These are phyloP conservation scores for Dryobotodes eremita DNA, from an alignment of 2,888 invertebrate species.

Conservation along the genomic window DNA sequence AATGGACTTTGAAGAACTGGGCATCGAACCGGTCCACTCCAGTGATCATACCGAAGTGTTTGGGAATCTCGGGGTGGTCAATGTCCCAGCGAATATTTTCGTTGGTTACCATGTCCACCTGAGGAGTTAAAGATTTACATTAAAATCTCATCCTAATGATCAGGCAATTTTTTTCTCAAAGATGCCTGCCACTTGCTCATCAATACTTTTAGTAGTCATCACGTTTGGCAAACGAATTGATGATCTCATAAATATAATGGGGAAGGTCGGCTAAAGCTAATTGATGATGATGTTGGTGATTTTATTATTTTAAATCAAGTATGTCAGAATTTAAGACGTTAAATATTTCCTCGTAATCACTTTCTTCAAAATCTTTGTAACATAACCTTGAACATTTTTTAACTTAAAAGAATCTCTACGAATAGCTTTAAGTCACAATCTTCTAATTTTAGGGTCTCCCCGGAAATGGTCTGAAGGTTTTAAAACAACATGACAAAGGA, in stretches of 20 bases:
- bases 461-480: no score
- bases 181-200: not conserved
- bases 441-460: not conserved
- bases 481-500: not conserved
- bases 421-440: not conserved
- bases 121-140: conserved; percentile 32
- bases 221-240: not conserved
- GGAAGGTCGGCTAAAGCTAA: not conserved
- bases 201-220: no score
- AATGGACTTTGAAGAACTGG: conserved; percentile 92
- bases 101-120: conserved; percentile 93
- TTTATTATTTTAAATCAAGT: not conserved
- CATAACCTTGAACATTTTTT: not conserved
- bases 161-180: not conserved
- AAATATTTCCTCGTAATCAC: not conserved
- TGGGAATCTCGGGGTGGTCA: conserved; percentile 92
- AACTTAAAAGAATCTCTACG: not conserved
- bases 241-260: not conserved
- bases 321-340: not conserved
- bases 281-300: not conserved
- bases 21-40: conserved; percentile 92
- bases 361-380: not conserved
- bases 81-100: conserved; percentile 68
- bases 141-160: not conserved
- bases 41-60: conserved; percentile 91